Conservation (phyloP, 1,140 invertebrate genomes). For the Magallana ariakensis region DNA sequence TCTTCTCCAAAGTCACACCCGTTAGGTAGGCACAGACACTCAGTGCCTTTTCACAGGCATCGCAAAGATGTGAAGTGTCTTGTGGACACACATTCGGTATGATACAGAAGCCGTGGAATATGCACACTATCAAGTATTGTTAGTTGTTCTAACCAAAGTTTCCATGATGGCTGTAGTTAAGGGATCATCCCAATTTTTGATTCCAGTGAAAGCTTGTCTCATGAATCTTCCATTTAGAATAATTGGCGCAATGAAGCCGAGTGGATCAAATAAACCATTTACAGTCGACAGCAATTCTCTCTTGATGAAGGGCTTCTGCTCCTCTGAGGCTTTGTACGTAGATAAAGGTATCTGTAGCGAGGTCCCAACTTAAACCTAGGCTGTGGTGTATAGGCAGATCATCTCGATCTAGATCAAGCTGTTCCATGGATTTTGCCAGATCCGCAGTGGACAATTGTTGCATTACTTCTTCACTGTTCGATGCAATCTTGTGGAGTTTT, state of each 20-base stretch:
- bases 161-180: slow-evolving; percentile 33
- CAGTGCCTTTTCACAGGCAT: slow-evolving; percentile 55
- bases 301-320: background rate
- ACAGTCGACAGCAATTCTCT: background rate
- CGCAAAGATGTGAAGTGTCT: slow-evolving; percentile 51
- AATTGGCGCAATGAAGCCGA: no score
- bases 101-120: slow-evolving; percentile 53
- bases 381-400: slow-evolving; percentile 50
- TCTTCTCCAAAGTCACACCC: background rate
- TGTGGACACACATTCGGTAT: slow-evolving; percentile 37
- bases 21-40: slow-evolving; percentile 44
- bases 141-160: slow-evolving; percentile 43
- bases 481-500: slow-evolving; percentile 32
- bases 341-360: slow-evolving; percentile 49
- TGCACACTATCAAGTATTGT: slow-evolving; percentile 7
- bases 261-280: no score
- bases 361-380: slow-evolving; percentile 50
- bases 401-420: slow-evolving; percentile 49
- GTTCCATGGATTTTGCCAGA: background rate
- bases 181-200: slow-evolving; percentile 55
- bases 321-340: background rate
- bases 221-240: no score
- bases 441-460: background rate
- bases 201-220: slow-evolving; percentile 9
- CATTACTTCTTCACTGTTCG: slow-evolving; percentile 5